These are phyloP conservation scores for Celastrina argiolus DNA, from an alignment of 2,888 invertebrate species.

Conservation along the genomic window DNA sequence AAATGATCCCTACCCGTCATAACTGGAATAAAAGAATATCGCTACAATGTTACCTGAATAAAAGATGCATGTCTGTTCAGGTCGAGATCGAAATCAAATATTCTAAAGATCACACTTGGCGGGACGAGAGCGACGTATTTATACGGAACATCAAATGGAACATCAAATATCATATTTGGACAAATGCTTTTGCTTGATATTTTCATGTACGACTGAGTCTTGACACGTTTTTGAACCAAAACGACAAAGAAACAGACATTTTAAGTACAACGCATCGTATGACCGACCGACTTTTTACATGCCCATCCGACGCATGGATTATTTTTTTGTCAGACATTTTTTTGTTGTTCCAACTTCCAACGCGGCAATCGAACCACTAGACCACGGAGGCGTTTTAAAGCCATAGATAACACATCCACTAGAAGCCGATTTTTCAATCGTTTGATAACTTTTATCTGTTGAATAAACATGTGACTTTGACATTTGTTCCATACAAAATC, in stretches of 20 bases:
- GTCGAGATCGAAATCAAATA: not conserved
- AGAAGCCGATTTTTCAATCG: too few species aligned
- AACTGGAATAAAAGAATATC: not conserved
- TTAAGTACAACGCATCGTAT: not conserved
- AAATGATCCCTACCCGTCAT: not conserved
- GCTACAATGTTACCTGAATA: not conserved
- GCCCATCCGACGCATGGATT: too few species aligned
- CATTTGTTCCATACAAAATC: too few species aligned
- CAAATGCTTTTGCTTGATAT: not conserved
- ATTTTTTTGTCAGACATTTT: too few species aligned
- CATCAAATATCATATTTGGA: not conserved
- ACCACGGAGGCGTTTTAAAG: too few species aligned
- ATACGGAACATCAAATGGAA: not conserved
- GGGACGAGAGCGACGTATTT: not conserved
- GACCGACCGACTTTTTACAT: too few species aligned
- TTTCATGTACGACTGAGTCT: not conserved
- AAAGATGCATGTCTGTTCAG: not conserved
- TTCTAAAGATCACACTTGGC: not conserved
- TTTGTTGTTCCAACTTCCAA: too few species aligned
- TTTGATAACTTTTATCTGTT: too few species aligned
- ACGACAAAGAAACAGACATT: not conserved
- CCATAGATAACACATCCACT: too few species aligned
- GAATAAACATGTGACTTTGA: too few species aligned
- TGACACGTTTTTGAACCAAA: not conserved
- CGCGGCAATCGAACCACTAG: too few species aligned